Conservation (phyloP, 2,113 vertebrate genomes). For the Mus spicilegus region DNA sequence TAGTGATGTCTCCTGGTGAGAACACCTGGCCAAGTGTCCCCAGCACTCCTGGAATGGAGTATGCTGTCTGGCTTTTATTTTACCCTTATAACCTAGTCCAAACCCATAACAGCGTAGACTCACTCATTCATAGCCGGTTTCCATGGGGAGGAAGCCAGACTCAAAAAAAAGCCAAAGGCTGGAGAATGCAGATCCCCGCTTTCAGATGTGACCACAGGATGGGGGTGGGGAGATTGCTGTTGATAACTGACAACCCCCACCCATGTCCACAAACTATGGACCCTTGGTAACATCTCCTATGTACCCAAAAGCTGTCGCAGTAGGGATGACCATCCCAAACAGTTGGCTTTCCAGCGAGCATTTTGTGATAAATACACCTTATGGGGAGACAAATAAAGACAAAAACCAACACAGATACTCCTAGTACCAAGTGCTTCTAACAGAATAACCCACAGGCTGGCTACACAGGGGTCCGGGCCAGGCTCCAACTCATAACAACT, state of each 20-base stretch:
- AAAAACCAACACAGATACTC: not conserved
- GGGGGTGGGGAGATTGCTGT: not conserved
- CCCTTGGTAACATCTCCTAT: rapidly evolving
- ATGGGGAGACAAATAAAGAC: not conserved
- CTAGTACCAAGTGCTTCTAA: not conserved
- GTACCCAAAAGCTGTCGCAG: rapidly evolving
- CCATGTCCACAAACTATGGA: rapidly evolving
- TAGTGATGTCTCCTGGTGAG: rapidly evolving
- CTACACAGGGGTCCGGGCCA: not conserved
- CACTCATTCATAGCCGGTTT: not conserved
- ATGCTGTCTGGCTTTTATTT: rapidly evolving
- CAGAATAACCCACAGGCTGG: not conserved
- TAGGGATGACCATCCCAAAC: no score
- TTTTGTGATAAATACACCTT: not conserved
- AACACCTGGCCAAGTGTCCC: not conserved
- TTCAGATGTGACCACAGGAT: not conserved
- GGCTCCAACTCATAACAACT: not conserved
- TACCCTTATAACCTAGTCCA: rapidly evolving
- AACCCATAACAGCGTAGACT: rapidly evolving
- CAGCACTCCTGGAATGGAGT: rapidly evolving
- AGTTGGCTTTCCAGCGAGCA: not conserved
- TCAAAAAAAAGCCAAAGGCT: rapidly evolving
- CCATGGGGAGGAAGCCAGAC: no score
- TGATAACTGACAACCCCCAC: not conserved
- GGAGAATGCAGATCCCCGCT: rapidly evolving